These are phyloP conservation scores for Coptodon rendalli DNA, from an alignment of 2,113 vertebrate species.

Conservation along the genomic window DNA sequence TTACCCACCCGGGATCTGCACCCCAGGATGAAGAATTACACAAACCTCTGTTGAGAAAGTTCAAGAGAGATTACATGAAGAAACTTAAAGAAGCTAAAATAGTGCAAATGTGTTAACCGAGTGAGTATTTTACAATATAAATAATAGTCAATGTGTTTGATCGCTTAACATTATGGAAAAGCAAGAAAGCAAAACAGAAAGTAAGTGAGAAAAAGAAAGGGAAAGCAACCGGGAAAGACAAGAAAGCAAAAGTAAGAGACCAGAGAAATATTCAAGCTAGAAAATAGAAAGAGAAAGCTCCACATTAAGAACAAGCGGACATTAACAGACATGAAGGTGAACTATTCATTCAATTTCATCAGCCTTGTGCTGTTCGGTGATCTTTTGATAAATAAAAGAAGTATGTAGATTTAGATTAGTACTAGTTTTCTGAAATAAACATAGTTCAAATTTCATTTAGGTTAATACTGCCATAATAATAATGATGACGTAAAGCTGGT, in stretches of 20 bases:
- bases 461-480: not conserved
- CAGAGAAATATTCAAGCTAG: not conserved
- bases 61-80: not conserved
- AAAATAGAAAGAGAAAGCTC: not conserved
- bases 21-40: not conserved
- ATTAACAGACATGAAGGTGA: not conserved
- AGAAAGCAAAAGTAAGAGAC: not conserved
- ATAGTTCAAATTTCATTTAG: not conserved
- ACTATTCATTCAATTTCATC: not conserved
- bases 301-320: not conserved
- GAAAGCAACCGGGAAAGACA: not conserved
- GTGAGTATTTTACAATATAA: not conserved
- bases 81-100: not conserved
- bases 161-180: not conserved
- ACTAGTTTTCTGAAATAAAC: not conserved
- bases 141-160: not conserved
- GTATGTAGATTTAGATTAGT: not conserved
- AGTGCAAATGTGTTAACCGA: fast-evolving
- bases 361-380: not conserved
- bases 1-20: not conserved
- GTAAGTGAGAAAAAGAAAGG: not conserved
- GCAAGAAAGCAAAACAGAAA: not conserved
- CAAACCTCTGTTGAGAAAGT: not conserved
- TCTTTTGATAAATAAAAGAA: not conserved
- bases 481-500: not conserved